A percentile compares a stretch with the other conserved stretches of the same genome.
Evolutionary conservation across 2,888 invertebrate genomes (phyloP).

Genomic region (Abrostola triplasia): DNA sequence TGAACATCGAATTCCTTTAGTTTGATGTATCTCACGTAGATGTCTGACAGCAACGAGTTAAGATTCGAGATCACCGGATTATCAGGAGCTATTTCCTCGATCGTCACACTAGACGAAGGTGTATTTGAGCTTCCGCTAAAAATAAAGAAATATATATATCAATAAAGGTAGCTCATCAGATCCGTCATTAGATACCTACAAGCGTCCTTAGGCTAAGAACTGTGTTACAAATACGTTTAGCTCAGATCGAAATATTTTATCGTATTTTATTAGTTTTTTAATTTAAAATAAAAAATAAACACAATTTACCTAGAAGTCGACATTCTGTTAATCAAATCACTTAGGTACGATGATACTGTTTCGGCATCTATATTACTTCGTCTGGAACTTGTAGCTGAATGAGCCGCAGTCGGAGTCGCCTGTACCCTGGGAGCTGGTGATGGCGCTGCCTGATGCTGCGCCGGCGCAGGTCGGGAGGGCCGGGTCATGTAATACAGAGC

Average conservation of each 20-base stretch:
- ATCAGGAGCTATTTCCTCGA: slow-evolving; percentile 41
- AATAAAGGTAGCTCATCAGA: neutral
- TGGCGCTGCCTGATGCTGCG: neutral
- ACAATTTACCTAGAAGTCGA: slow-evolving; percentile 29
- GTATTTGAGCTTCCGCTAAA: slow-evolving; percentile 30
- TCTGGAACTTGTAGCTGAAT: neutral
- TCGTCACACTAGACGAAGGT: slow-evolving; percentile 8
- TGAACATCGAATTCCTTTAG: slow-evolving; percentile 66
- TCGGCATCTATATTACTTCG: neutral
- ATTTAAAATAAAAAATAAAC: no score
- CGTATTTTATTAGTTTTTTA: no score
- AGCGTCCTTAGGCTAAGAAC: neutral
- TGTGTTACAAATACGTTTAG: no score
- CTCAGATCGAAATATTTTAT: no score
- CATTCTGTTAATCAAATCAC: slow-evolving; percentile 30
- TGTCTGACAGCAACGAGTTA: slow-evolving; percentile 70
- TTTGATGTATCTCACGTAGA: slow-evolving; percentile 68
- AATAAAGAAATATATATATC: slow-evolving; percentile 1
- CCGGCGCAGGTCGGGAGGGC: neutral
- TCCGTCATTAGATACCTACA: neutral
- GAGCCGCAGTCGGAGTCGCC: neutral
- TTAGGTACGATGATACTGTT: slow-evolving; percentile 31
- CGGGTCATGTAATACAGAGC: slow-evolving; percentile 41
- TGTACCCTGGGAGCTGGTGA: neutral
- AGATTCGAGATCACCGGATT: slow-evolving; percentile 68